Base-by-base conservation (phyloP, 2,113 vertebrate species). In the Hippocampus zosterae region DNA sequence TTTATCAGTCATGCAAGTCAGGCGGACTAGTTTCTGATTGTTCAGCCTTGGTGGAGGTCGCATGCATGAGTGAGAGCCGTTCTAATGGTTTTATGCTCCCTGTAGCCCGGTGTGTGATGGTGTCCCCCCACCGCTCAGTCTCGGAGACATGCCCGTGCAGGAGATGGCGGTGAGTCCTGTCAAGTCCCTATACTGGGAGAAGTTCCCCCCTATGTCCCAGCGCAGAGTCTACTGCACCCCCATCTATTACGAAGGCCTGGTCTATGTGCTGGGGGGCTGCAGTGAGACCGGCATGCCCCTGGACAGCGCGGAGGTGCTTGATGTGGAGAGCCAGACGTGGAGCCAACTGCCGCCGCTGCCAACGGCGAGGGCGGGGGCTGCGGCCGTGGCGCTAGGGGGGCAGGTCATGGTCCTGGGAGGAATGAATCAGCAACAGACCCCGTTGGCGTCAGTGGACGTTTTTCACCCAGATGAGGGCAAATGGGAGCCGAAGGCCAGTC, bases 191-290 rank as follows among this genome's bases (percentile, higher is more conserved):
- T 84, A 81, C 81, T 99, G 97, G 97, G 94, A 94, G 88, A 81
- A 90, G 69, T 94, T 98, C 81, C 96, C 96, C 0, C 80, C 94
- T 60, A 96, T 99, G 96, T 92, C 94, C 23, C 94, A 94, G 23
- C 89, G 92, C 52, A 93, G 97, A 0, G 97, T 99, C 13, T 99
- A 99, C 88, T 95, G 95, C 88, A 94, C 95, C 0, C 92, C 95
- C 0, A 82, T 88, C 0, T 89, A 93, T 84, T 93, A 92, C n/a
- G 94, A 94, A 16, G 94, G 93, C 67, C 94, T 93, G 69, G 86
- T 99, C 27, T 95, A 95, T 18, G 96, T 99, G 76, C 82, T 96
- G 85, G 97, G 97, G 8, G 97, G 97, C 82, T 98, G 97, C 84
- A 94, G 95, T 11, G 87, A 90, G 64, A 90, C 89, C 0, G 97